Evolutionary conservation across 2,113 vertebrate species (phyloP).

Genomic region (Clarias magur): DNA sequence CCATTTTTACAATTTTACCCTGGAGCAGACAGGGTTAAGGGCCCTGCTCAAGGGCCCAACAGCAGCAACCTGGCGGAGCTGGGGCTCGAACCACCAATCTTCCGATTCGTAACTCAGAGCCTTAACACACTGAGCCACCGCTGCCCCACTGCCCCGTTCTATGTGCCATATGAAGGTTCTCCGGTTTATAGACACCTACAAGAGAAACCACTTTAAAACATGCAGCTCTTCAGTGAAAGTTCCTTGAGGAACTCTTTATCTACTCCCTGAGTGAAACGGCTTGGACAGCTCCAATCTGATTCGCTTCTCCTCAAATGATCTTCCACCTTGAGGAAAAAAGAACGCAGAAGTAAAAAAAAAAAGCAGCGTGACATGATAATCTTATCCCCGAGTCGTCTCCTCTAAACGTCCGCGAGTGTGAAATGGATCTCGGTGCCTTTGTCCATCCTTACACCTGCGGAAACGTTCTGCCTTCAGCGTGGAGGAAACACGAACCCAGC

Average conservation of each 20-base stretch:
- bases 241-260: background rate
- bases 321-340: background rate
- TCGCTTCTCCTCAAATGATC: background rate
- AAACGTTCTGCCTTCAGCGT: background rate
- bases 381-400: background rate
- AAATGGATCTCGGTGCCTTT: background rate
- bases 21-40: no score
- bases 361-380: background rate
- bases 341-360: background rate
- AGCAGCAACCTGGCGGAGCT: no score
- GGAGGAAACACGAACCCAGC: slow-evolving; percentile 17
- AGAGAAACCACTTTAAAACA: background rate
- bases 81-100: no score
- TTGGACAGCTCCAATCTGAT: background rate
- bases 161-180: background rate
- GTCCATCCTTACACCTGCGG: background rate
- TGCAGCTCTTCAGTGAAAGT: background rate
- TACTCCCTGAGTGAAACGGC: background rate
- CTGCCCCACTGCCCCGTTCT: no score
- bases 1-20: no score
- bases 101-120: no score
- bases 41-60: no score
- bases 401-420: background rate
- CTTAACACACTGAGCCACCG: no score
- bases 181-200: background rate